These are phyloP conservation scores for Microctenopoma steveboyesi DNA, from an alignment of 2,797 vertebrate species.

Conservation along the genomic window DNA sequence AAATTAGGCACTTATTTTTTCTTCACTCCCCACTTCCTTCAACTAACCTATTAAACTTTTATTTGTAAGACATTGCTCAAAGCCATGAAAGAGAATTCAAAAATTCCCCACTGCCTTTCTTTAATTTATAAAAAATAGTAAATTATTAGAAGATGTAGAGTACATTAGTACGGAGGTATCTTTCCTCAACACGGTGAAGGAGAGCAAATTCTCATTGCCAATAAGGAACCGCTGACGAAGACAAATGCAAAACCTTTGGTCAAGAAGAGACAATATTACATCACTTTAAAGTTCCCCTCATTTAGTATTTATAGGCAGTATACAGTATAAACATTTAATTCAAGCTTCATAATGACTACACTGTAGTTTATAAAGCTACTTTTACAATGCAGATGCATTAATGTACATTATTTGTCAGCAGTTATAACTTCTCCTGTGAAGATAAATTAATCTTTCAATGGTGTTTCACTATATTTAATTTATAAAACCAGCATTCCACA, in stretches of 20 bases:
- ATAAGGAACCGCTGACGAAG: constrained; percentile 1
- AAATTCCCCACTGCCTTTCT: constrained; percentile 66
- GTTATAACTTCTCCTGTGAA: too few relatives aligned
- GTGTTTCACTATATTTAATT: too few relatives aligned
- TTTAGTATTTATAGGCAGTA: neutral
- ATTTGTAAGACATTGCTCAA: constrained; percentile 82
- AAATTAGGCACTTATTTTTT: constrained; percentile 74
- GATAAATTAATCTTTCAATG: too few relatives aligned
- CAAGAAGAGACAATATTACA: neutral
- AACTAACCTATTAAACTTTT: constrained; percentile 84
- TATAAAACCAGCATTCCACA: too few relatives aligned
- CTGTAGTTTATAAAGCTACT: too few relatives aligned
- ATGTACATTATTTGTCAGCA: too few relatives aligned
- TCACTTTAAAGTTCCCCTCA: neutral
- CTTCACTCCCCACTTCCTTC: constrained; percentile 60
- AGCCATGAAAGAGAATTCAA: constrained; percentile 85
- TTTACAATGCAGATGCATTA: neutral
- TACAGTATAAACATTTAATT: too few relatives aligned
- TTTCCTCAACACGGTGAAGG: constrained; percentile 64
- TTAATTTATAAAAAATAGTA: constrained; percentile 77
- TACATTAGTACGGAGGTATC: constrained; percentile 75
- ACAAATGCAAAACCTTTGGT: constrained; percentile 4
- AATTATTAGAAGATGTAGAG: constrained; percentile 81
- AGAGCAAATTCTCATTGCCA: constrained; percentile 60
- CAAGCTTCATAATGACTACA: too few relatives aligned